phyloP scores from a whole-genome alignment of 1,140 invertebrate species.

The Mactra quadrangularis region DNA sequence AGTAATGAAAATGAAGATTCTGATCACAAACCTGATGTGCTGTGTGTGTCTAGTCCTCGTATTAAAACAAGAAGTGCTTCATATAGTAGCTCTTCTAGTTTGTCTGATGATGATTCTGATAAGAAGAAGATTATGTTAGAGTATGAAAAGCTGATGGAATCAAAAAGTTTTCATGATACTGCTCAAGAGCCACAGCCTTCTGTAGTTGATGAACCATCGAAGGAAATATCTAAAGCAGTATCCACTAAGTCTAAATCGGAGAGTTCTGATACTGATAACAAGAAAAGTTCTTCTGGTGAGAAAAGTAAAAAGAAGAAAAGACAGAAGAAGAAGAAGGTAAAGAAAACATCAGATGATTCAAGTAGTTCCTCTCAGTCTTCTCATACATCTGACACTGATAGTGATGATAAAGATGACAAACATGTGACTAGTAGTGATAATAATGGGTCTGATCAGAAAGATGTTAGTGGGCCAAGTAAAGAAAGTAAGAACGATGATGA shows the following conservation, averaged over 20 bases:
- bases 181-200: no score
- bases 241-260: not conserved
- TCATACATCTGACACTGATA: conserved; percentile 35
- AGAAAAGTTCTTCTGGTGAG: not conserved
- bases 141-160: not conserved
- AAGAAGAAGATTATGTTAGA: not conserved
- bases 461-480: not conserved
- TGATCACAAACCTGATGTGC: no score
- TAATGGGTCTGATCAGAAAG: not conserved
- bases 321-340: conserved; percentile 36
- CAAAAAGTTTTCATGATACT: not conserved
- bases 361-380: conserved; percentile 31
- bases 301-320: conserved; percentile 24
- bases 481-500: conserved; percentile 1
- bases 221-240: not conserved
- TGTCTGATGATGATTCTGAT: no score
- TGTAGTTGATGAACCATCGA: no score
- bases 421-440: conserved; percentile 11
- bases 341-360: not conserved
- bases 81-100: no score
- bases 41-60: no score
- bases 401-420: conserved; percentile 17
- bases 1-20: conserved; percentile 7
- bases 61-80: no score
- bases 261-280: not conserved